These are phyloP conservation scores for Micronycteris hirsuta DNA, from an alignment of 2,113 vertebrate genomes.

Conservation along the genomic window DNA sequence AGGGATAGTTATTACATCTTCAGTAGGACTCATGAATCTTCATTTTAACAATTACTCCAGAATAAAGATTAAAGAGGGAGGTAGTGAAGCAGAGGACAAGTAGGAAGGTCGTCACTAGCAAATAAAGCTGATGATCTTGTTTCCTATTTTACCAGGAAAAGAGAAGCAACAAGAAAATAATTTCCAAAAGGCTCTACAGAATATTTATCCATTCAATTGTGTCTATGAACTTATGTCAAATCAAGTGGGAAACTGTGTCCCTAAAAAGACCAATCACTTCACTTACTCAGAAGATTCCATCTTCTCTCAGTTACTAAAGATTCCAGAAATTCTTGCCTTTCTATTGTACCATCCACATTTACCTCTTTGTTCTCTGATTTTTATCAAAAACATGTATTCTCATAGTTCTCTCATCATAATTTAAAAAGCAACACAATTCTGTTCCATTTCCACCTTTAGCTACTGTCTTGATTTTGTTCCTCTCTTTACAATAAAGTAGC, in stretches of 20 bases:
- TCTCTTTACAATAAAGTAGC: background rate
- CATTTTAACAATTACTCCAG: no score
- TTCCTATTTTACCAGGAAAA: background rate
- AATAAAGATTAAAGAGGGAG: background rate
- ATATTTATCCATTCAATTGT: background rate
- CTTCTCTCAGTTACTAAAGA: background rate
- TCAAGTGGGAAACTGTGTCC: background rate
- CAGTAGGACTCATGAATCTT: background rate
- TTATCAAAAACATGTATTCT: background rate
- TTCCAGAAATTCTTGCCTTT: background rate
- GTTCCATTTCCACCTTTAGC: background rate
- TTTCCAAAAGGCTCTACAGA: background rate
- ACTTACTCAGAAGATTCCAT: background rate
- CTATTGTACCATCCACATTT: background rate
- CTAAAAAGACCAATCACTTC: background rate
- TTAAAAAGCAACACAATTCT: background rate
- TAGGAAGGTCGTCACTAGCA: background rate
- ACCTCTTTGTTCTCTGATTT: background rate
- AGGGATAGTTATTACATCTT: background rate
- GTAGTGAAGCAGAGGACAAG: background rate
- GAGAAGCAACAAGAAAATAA: background rate
- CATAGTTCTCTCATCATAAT: background rate
- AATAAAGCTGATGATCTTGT: background rate
- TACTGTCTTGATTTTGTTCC: background rate
- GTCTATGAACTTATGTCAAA: background rate